Conservation (phyloP, 2,888 invertebrate species). For the Volucella bombylans region DNA sequence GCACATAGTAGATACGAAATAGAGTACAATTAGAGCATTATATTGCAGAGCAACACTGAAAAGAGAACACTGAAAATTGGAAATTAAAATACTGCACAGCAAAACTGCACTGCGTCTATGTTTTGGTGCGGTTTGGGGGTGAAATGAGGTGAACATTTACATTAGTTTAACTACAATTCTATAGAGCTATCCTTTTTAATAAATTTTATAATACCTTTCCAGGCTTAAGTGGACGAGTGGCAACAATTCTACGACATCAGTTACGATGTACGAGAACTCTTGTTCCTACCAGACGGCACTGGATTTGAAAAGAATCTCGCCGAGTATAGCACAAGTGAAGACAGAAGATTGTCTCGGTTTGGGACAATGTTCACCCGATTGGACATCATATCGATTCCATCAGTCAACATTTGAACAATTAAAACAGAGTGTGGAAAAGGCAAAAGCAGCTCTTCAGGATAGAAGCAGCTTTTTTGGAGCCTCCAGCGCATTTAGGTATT, state of each 20-base stretch:
- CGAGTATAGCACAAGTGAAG: slow-evolving; percentile 82
- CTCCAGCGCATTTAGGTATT: slow-evolving; percentile 87
- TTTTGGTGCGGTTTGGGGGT: slow-evolving; percentile 66
- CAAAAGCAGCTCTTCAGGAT: slow-evolving; percentile 92
- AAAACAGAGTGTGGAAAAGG: slow-evolving; percentile 95
- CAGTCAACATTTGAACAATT: slow-evolving; percentile 94
- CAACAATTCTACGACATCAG: slow-evolving; percentile 66
- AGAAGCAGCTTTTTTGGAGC: slow-evolving; percentile 87
- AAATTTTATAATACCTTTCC: slow-evolving; percentile 29
- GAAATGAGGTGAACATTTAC: slow-evolving; percentile 76
- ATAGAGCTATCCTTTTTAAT: slow-evolving; percentile 2
- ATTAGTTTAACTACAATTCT: background rate
- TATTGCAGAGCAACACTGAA: slow-evolving; percentile 64
- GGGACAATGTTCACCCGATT: slow-evolving; percentile 86
- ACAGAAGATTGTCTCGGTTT: slow-evolving; percentile 83
- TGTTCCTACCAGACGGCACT: slow-evolving; percentile 94
- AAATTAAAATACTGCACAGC: slow-evolving; percentile 47
- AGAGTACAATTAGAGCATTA: slow-evolving; percentile 56
- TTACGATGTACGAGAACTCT: slow-evolving; percentile 93
- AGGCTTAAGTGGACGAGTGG: slow-evolving; percentile 81
- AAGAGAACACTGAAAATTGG: no score
- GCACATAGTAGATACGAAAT: slow-evolving; percentile 22
- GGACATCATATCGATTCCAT: slow-evolving; percentile 91
- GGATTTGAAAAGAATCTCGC: slow-evolving; percentile 88
- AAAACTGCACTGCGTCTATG: slow-evolving; percentile 53